Base-by-base conservation (phyloP, 2,797 vertebrate species). In the Sarcophilus harrisii region DNA sequence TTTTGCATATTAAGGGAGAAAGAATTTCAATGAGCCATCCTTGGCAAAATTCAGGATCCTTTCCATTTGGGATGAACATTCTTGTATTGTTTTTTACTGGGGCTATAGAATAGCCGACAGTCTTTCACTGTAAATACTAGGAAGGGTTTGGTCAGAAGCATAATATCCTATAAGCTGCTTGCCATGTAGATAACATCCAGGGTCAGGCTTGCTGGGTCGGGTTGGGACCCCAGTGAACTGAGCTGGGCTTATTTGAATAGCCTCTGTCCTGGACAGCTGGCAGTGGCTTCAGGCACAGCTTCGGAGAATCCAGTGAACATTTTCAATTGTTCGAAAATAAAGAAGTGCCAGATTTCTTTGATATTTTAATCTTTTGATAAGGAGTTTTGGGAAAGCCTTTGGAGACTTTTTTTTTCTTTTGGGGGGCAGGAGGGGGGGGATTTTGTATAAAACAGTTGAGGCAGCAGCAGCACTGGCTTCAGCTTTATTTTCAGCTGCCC, bases 111-210 rank as follows among this genome's bases (percentile, higher is more conserved):
- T 96, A 95, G 93, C 97, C 66, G 97, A 95, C 97, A 97, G 98
- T 97, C 97, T 93, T 98, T 99, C 97, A 98, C 98, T 99, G 98
- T 99, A 99, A 98, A 99, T 99, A 98, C 97, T 98, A 99, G 99
- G 99, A 99, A 99, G 99, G 99, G 99, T 98, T 99, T 99, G 99
- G 99, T 98, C 99, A 98, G 98, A 97, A 98, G 98, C 98, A 98
- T 98, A 99, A 99, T 99, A 99, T 99, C 98, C 98, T 98, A 73
- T 98, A 96, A 97, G 98, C 95, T 97, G 98, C 98, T 97, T 94
- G 97, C 98, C 92, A 96, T 98, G 95, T 96, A 98, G 99, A 99
- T 99, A 99, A 98, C 98, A 99, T 99, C 99, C 97, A 98, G 96
- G 96, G 98, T 97, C 93, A 97, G 98, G 98, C 98, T 96, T 91